phyloP scores from a whole-genome alignment of 1,140 invertebrate species.

The Ptiloglossa arizonensis region DNA sequence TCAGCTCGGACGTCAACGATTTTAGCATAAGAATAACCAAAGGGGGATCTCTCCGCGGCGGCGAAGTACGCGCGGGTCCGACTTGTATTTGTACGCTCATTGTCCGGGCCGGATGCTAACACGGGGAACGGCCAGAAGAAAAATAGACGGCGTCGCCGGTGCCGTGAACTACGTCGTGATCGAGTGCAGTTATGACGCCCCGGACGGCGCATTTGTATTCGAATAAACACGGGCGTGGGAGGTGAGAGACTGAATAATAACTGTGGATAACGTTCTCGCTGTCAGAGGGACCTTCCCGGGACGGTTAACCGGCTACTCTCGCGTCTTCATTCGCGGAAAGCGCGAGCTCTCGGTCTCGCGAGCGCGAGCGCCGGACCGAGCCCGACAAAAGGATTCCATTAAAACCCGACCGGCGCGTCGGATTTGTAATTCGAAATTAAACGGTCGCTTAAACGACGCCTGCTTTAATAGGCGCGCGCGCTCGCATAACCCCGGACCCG shows the following conservation, averaged over 20 bases:
- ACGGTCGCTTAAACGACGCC: conserved; percentile 7
- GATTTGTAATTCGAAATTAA: conserved; percentile 26
- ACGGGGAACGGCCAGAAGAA: conserved; percentile 53
- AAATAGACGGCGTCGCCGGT: conserved; percentile 62
- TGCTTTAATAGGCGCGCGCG: conserved; percentile 10
- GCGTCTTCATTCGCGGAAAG: conserved; percentile 60
- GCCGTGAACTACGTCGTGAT: conserved; percentile 58
- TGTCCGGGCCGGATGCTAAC: conserved; percentile 56
- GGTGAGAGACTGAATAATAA: conserved; percentile 68
- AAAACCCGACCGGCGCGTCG: background rate
- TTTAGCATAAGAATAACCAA: conserved; percentile 65
- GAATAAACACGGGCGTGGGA: conserved; percentile 66
- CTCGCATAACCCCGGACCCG: background rate
- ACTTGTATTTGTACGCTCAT: conserved; percentile 47
- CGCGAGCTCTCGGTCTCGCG: no score
- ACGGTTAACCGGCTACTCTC: conserved; percentile 30
- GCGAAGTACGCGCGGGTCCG: conserved; percentile 18
- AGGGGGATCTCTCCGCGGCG: conserved; percentile 5
- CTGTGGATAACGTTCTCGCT: conserved; percentile 62
- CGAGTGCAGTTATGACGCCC: conserved; percentile 67
- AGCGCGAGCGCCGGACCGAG: no score
- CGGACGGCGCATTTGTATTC: conserved; percentile 64
- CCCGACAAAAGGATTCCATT: conserved; percentile 5
- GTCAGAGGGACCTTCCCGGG: conserved; percentile 43
- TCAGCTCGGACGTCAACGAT: conserved; percentile 60